Evolutionary conservation across 2,888 invertebrate genomes (phyloP).

Genomic region (Drosophila maculinotata): DNA sequence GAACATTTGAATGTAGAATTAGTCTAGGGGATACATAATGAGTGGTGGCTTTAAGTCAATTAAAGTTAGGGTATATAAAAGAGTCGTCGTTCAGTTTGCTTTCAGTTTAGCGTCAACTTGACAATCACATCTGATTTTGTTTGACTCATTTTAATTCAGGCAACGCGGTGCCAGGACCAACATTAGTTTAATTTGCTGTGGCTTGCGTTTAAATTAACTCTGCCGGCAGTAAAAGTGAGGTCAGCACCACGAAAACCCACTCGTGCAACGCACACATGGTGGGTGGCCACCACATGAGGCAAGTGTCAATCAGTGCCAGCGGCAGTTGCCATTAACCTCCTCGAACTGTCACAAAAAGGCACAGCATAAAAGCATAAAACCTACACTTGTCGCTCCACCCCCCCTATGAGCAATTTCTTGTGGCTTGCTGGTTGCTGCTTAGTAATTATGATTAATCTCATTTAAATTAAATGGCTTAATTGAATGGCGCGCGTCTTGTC

Average conservation of each 20-base stretch:
- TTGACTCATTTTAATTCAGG: conserved; percentile 52
- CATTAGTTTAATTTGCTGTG: conserved; percentile 76
- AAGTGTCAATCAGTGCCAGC: conserved; percentile 58
- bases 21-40: too few relatives aligned
- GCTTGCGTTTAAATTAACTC: conserved; percentile 67
- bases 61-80: conserved; percentile 1
- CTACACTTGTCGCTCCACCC: background rate
- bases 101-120: conserved; percentile 14
- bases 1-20: too few relatives aligned
- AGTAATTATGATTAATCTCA: conserved; percentile 81
- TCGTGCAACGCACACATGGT: conserved; percentile 4
- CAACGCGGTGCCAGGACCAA: conserved; percentile 38
- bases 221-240: conserved; percentile 29
- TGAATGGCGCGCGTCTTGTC: conserved; percentile 72
- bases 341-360: conserved; percentile 31
- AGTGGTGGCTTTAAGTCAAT: too few relatives aligned
- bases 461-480: conserved; percentile 81
- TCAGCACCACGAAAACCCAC: conserved; percentile 22
- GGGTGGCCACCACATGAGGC: conserved; percentile 4
- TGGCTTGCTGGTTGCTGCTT: conserved; percentile 41
- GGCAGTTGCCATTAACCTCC: background rate
- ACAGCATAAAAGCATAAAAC: conserved; percentile 23
- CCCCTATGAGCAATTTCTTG: background rate
- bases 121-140: conserved; percentile 8
- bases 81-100: conserved; percentile 24